Percentiles rank a stretch among this genome's conserved stretches.
Conservation (phyloP, 2,888 invertebrate species). For the Drosophila colorata region DNA sequence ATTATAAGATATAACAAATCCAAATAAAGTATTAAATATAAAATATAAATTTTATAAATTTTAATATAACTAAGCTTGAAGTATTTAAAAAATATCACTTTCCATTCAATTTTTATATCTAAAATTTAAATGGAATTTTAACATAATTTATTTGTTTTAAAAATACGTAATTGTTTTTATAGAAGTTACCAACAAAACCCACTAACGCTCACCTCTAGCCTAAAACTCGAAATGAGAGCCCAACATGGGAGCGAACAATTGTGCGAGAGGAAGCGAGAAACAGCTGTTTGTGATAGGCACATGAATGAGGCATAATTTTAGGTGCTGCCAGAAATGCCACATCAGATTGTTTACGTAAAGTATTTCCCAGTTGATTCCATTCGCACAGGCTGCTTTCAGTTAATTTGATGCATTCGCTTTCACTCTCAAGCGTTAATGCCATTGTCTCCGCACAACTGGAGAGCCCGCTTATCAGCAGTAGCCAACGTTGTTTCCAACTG, state of each 20-base stretch:
- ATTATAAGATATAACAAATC: no score
- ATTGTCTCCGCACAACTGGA: conserved; percentile 48
- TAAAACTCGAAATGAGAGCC: conserved; percentile 56
- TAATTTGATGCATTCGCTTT: conserved; percentile 39
- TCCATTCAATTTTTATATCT: no score
- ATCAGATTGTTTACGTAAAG: not conserved
- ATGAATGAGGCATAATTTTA: conserved; percentile 42
- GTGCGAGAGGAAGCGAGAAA: conserved; percentile 19
- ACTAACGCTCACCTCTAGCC: conserved; percentile 38
- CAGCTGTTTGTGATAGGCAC: conserved; percentile 22
- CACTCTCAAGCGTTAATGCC: conserved; percentile 41
- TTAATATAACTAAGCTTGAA: no score
- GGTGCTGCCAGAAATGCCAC: conserved; percentile 17
- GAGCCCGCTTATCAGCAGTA: conserved; percentile 54
- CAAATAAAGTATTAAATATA: no score
- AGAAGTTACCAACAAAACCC: not conserved
- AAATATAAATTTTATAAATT: no score
- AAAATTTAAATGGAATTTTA: no score
- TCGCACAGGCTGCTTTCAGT: conserved; percentile 10
- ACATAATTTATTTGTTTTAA: no score
- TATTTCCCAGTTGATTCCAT: not conserved
- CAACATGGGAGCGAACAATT: conserved; percentile 1
- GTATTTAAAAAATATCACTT: no score
- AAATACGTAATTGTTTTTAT: not conserved
- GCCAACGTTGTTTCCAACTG: conserved; percentile 64